These are phyloP conservation scores for Myotis myotis DNA, from an alignment of 2,797 vertebrate genomes.

Conservation along the genomic window DNA sequence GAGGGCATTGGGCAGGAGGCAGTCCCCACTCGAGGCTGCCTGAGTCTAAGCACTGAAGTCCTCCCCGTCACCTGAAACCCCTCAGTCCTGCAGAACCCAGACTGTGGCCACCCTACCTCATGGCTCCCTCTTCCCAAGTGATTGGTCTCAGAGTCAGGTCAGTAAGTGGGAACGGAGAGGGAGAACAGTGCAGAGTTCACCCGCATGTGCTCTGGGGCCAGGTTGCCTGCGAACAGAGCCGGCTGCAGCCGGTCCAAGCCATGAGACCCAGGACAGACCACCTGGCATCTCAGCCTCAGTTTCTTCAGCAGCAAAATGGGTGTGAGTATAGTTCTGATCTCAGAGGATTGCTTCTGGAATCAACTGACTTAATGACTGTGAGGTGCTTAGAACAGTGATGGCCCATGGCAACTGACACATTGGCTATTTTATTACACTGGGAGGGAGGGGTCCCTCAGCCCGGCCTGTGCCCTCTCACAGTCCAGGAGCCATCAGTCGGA, in stretches of 20 bases:
- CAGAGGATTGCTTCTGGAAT: neutral
- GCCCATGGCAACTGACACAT: fast-evolving
- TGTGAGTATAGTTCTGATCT: fast-evolving
- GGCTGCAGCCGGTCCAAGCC: fast-evolving
- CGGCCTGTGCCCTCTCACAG: no score
- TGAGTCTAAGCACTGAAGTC: neutral
- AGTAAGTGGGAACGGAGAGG: neutral
- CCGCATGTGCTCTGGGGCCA: fast-evolving
- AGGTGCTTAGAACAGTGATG: neutral
- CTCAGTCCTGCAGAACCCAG: fast-evolving
- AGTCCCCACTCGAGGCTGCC: neutral
- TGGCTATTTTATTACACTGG: neutral
- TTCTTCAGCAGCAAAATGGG: neutral
- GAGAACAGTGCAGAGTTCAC: fast-evolving
- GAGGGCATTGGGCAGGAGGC: fast-evolving
- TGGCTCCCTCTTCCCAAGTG: neutral
- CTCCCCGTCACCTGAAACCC: fast-evolving
- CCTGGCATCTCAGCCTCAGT: neutral
- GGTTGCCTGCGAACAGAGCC: neutral
- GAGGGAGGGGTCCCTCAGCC: no score
- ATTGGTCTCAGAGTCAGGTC: neutral
- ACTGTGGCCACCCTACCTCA: fast-evolving
- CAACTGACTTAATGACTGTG: fast-evolving
- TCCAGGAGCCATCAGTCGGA: no score
- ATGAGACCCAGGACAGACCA: neutral